Conservation (phyloP, 2,888 invertebrate species). For the Perizoma flavofasciatum region DNA sequence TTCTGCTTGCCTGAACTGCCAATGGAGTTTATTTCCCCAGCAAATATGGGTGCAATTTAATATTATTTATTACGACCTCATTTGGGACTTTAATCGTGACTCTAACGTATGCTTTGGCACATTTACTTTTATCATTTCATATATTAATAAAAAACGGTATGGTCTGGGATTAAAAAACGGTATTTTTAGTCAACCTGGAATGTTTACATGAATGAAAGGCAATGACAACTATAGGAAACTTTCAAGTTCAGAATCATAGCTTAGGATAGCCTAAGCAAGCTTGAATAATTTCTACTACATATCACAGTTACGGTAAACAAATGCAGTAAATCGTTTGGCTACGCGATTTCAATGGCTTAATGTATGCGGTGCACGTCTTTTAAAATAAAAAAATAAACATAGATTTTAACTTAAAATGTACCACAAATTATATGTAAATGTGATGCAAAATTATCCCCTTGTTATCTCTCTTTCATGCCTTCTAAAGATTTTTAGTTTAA, state of each 20-base stretch:
- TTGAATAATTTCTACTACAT: constrained; percentile 65
- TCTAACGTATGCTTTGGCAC: too few relatives aligned
- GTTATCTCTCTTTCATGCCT: constrained; percentile 5
- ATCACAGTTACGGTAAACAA: constrained; percentile 79
- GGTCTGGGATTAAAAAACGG: constrained; percentile 1
- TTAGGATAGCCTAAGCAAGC: constrained; percentile 58
- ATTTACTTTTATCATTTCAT: too few relatives aligned
- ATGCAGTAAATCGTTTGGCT: constrained; percentile 58
- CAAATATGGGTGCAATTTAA: too few relatives aligned
- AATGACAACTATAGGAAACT: constrained; percentile 16
- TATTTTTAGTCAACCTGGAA: constrained; percentile 30
- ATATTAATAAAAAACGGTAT: too few relatives aligned
- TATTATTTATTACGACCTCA: too few relatives aligned
- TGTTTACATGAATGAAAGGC: constrained; percentile 25
- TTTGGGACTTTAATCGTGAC: too few relatives aligned
- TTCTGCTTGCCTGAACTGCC: too few relatives aligned
- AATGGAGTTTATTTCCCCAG: too few relatives aligned
- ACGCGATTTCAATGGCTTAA: constrained; percentile 31
- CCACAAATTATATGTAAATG: neutral
- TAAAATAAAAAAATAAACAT: neutral
- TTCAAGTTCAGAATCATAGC: constrained; percentile 27
- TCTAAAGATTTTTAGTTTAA: constrained; percentile 3
- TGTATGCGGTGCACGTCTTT: constrained; percentile 16
- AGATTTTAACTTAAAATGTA: neutral
- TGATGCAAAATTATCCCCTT: constrained; percentile 3